These are phyloP conservation scores for Molanna angustata DNA, from an alignment of 2,888 invertebrate species.

Conservation along the genomic window DNA sequence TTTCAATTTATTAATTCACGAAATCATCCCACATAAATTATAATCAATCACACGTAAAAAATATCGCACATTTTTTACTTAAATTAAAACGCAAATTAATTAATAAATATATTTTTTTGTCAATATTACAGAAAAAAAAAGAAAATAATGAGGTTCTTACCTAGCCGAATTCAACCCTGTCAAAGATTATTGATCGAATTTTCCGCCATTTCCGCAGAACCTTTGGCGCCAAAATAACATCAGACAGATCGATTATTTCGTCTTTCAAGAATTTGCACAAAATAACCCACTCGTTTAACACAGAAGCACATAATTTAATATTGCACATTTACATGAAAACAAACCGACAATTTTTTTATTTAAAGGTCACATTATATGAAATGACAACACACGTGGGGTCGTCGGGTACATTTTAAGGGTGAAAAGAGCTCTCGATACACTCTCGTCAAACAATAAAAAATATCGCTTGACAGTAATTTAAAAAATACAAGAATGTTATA, in stretches of 20 bases:
- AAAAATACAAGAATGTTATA: slow-evolving; percentile 4
- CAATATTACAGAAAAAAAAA: too few species aligned
- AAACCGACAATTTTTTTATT: neutral
- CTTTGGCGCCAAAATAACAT: slow-evolving; percentile 29
- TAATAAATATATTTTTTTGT: too few species aligned
- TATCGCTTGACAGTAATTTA: neutral
- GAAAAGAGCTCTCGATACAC: slow-evolving; percentile 9
- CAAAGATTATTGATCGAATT: slow-evolving; percentile 24
- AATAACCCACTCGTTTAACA: neutral
- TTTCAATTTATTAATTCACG: too few species aligned
- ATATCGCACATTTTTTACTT: too few species aligned
- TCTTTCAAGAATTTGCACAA: neutral
- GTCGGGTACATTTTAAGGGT: slow-evolving; percentile 16
- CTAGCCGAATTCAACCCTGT: slow-evolving; percentile 15
- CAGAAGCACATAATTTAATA: neutral
- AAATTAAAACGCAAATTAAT: too few species aligned
- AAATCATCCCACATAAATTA: too few species aligned
- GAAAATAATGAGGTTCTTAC: neutral
- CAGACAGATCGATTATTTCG: slow-evolving; percentile 17
- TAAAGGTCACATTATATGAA: slow-evolving; percentile 1
- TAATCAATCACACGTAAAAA: too few species aligned
- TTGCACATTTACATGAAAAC: neutral
- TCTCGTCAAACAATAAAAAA: neutral
- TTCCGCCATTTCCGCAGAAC: slow-evolving; percentile 25
- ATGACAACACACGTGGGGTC: slow-evolving; percentile 27